Evolutionary conservation across 2,888 invertebrate species (phyloP), one percentile per base, ranked within the genome.

Genomic region (Himalopsyche japonica): DNA sequence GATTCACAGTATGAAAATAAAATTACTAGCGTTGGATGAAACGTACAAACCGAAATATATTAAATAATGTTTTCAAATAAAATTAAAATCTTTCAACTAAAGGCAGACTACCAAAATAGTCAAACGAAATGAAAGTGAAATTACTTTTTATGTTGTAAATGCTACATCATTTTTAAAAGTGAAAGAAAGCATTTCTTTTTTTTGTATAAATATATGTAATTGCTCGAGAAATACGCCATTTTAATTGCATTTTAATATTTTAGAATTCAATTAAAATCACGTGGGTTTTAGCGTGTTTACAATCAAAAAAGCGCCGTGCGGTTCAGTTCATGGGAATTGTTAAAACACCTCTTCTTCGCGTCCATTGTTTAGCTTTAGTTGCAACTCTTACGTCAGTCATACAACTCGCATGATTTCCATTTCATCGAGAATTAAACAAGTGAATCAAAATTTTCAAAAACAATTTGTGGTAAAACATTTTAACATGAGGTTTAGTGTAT

Each of bases 311-410:
- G 57, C 20, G 57, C 57, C 43, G 70, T 77, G 57, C 84, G 81
- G 82, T 82, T 84, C 84, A 84, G 77, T 82, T 80, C 84, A 82
- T 84, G 84, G 82, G 84, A 84, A 84, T 84, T 77, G 79, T 30
- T 34, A 64, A 79, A 77, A 70, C 76, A 76, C 37, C 77, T 70
- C 70, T 47, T 64, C 30, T 82, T 77, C 82, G 82, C 80, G 82
- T 84, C 47, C 64, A 84, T 81, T 84, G 84, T 79, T 49, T 77
- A 20, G 20, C 20, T 57, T 57, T 57, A 57, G 57, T 57, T 57
- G 57, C 57, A n/a, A 57, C 70, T 82, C 84, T 81, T 84, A 81
- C 81, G 84, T 84, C 84, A 82, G 76, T 24, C 78, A 32, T 43
- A 78, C 82, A 34, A 49, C 34, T 77, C 77, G 64, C 47, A 24